A percentile compares a stretch with the other conserved stretches of the same genome.
phyloP scores from a whole-genome alignment of 2,888 invertebrate genomes.

The Cartodere bifasciata region DNA sequence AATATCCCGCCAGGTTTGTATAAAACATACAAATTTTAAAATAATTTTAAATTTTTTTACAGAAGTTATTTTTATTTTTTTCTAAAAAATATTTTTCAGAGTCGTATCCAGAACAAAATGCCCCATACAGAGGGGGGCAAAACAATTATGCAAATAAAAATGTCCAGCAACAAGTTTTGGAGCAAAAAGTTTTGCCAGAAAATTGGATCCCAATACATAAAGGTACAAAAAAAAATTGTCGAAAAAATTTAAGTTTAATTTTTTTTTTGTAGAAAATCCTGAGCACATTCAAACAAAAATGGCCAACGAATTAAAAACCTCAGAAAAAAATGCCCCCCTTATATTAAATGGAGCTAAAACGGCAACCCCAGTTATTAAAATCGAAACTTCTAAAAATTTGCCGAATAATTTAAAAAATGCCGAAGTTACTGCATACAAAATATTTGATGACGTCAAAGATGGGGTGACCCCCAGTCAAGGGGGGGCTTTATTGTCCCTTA shows the following conservation, averaged over 20 bases:
- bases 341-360: conserved; percentile 18
- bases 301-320: conserved; percentile 32
- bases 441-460: conserved; percentile 36
- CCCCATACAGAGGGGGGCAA: too few relatives aligned
- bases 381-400: conserved; percentile 16
- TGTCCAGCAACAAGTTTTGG: too few relatives aligned
- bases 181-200: too few relatives aligned
- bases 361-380: conserved; percentile 16
- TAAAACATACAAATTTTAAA: too few relatives aligned
- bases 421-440: conserved; percentile 19
- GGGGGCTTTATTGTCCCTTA: conserved; percentile 68
- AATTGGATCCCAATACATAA: too few relatives aligned
- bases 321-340: conserved; percentile 19
- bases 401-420: conserved; percentile 10
- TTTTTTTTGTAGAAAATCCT: conserved; percentile 19
- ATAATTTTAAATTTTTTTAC: too few relatives aligned
- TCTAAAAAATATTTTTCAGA: not conserved
- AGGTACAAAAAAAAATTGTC: too few relatives aligned
- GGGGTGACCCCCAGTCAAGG: conserved; percentile 58
- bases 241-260: not conserved
- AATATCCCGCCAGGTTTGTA: too few relatives aligned
- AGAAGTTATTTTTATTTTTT: conserved; percentile 2
- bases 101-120: too few relatives aligned
- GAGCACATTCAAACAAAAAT: conserved; percentile 31
- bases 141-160: too few relatives aligned